A percentile compares a stretch with the other conserved stretches of the same genome.
These are phyloP conservation scores for Drosophila suzukii DNA, from an alignment of 1,140 invertebrate species.

Conservation along the genomic window DNA sequence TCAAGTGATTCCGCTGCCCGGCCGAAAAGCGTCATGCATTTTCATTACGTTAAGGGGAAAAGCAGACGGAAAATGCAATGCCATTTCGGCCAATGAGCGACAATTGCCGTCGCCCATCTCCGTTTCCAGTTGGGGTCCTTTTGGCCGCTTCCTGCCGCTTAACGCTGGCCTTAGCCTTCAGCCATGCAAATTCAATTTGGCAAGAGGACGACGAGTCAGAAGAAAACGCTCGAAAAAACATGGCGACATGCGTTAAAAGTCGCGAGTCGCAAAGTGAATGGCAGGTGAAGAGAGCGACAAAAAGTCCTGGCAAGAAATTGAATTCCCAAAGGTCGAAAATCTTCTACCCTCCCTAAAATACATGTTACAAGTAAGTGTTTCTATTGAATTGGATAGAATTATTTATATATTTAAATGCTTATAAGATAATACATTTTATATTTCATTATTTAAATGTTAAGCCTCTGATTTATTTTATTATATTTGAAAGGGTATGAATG, in stretches of 20 bases:
- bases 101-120: constrained; percentile 56
- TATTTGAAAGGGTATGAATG: background rate
- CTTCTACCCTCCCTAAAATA: background rate
- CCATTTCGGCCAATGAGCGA: constrained; percentile 56
- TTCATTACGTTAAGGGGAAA: constrained; percentile 61
- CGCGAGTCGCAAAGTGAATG: constrained; percentile 55
- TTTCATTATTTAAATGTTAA: background rate
- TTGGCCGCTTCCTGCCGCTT: constrained; percentile 26
- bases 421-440: too few relatives aligned
- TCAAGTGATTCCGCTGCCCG: constrained; percentile 8
- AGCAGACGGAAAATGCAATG: constrained; percentile 48
- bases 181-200: constrained; percentile 79
- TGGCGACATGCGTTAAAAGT: constrained; percentile 70
- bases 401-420: too few relatives aligned
- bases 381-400: background rate
- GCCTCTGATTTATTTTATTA: background rate
- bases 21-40: constrained; percentile 52
- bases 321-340: constrained; percentile 3
- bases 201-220: constrained; percentile 27
- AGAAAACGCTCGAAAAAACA: constrained; percentile 50
- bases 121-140: constrained; percentile 14
- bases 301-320: background rate
- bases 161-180: constrained; percentile 62
- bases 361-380: background rate
- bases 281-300: constrained; percentile 53